phyloP scores from a whole-genome alignment of 92 coral and sea anemone species.

The Heteractis magnifica region DNA sequence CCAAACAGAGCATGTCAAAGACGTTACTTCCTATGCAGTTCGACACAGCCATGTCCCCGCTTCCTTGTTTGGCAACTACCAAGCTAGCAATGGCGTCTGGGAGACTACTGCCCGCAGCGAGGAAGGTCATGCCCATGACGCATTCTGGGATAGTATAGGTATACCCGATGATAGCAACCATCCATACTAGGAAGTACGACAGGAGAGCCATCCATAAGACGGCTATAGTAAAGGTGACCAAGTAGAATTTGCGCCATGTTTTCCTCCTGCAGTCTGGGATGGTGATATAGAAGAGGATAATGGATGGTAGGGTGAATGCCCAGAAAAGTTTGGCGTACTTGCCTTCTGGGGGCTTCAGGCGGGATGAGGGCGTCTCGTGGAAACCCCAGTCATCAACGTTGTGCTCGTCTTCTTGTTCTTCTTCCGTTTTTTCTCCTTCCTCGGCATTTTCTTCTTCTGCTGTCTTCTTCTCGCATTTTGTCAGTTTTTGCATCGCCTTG shows the following conservation, averaged over 20 bases:
- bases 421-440: conserved; percentile 37
- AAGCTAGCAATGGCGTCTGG: conserved; percentile 99
- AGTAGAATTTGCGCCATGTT: conserved; percentile 81
- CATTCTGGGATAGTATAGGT: conserved; percentile 96
- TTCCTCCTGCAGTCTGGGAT: conserved; percentile 89
- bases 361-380: conserved; percentile 45
- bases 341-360: conserved; percentile 63
- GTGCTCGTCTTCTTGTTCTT: conserved; percentile 21
- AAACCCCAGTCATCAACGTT: conserved; percentile 54
- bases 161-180: conserved; percentile 90
- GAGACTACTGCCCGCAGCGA: conserved; percentile 99
- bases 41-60: conserved; percentile 98
- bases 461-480: conserved; percentile 12
- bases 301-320: conserved; percentile 82
- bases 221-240: conserved; percentile 79
- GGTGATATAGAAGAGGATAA: conserved; percentile 74
- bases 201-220: conserved; percentile 96
- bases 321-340: conserved; percentile 60
- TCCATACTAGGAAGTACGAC: conserved; percentile 96
- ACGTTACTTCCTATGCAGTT: conserved; percentile 98
- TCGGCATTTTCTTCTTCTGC: conserved; percentile 20
- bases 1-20: conserved; percentile 94
- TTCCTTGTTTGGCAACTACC: conserved; percentile 90
- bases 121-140: conserved; percentile 98
- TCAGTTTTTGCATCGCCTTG: conserved; percentile 29